A percentile compares a stretch with the other conserved stretches of the same genome.
These are phyloP conservation scores for Patella vulgata DNA, from an alignment of 1,140 invertebrate species.

Conservation along the genomic window DNA sequence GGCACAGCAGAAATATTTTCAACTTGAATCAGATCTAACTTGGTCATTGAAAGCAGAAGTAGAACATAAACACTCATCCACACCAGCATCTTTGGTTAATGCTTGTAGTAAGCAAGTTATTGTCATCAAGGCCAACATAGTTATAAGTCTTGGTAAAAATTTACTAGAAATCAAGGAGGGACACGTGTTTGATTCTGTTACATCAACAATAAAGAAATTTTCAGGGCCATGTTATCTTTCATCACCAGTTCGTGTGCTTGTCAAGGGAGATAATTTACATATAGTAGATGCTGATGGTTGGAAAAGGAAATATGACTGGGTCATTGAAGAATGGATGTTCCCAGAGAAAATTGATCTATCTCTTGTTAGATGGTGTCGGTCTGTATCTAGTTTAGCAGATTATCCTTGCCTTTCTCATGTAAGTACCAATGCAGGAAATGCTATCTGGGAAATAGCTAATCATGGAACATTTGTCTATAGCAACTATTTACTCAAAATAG, in stretches of 20 bases:
- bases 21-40: not conserved
- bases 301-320: constrained; percentile 4
- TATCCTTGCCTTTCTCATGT: constrained; percentile 9
- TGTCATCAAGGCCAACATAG: constrained; percentile 21
- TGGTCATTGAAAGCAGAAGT: constrained; percentile 10
- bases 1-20: constrained; percentile 18
- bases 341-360: constrained; percentile 11
- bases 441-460: constrained; percentile 5
- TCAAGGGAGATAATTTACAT: not conserved
- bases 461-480: not conserved
- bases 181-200: constrained; percentile 13
- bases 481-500: not conserved
- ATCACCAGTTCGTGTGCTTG: constrained; percentile 10
- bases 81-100: constrained; percentile 4
- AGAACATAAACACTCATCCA: constrained; percentile 5
- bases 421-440: not conserved
- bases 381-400: not conserved
- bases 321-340: constrained; percentile 4
- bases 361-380: constrained; percentile 5
- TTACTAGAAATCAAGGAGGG: constrained; percentile 19
- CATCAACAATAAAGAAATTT: constrained; percentile 13
- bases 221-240: constrained; percentile 6
- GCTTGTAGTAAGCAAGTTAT: constrained; percentile 4
- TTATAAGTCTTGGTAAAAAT: constrained; percentile 12
- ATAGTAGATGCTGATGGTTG: constrained; percentile 13